Percentiles rank a stretch among this genome's conserved stretches.
These are phyloP conservation scores for Ophthalmolycus amberensis DNA, from an alignment of 2,113 vertebrate species.

Conservation along the genomic window DNA sequence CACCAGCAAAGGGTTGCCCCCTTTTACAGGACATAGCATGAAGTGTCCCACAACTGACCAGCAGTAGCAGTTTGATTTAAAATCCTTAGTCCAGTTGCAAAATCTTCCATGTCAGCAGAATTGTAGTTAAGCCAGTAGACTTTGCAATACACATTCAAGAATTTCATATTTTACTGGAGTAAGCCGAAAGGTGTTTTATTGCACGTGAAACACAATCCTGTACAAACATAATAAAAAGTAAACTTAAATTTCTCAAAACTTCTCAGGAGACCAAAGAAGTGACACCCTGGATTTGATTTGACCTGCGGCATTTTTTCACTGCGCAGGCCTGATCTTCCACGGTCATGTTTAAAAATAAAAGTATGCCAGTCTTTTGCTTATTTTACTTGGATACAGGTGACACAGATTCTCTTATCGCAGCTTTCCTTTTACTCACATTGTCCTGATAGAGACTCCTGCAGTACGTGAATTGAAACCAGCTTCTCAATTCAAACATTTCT, in stretches of 20 bases:
- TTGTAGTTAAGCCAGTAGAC: constrained; percentile 51
- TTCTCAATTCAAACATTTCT: constrained; percentile 55
- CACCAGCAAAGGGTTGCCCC: constrained; percentile 3
- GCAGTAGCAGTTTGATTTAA: constrained; percentile 19
- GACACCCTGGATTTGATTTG: constrained; percentile 68
- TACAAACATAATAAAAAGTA: constrained; percentile 70
- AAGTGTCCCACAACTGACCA: background rate
- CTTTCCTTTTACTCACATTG: constrained; percentile 64
- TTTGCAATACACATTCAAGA: constrained; percentile 50
- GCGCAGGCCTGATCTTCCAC: constrained; percentile 56
- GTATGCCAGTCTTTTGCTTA: constrained; percentile 63
- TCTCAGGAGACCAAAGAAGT: constrained; percentile 31
- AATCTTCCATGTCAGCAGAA: constrained; percentile 44
- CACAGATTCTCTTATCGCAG: constrained; percentile 73
- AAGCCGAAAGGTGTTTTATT: constrained; percentile 73
- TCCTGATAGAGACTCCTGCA: constrained; percentile 44
- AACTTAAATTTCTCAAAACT: constrained; percentile 63
- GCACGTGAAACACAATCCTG: constrained; percentile 73
- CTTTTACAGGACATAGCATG: constrained; percentile 20
- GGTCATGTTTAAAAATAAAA: constrained; percentile 76
- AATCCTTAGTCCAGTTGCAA: constrained; percentile 10
- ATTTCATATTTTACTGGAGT: constrained; percentile 72
- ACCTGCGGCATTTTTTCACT: constrained; percentile 71
- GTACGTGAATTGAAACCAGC: constrained; percentile 63
- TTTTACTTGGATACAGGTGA: constrained; percentile 75